Evolutionary conservation across 2,113 vertebrate species (phyloP), one percentile per base, ranked within the genome.

Genomic region (Cyprinodon tularosa): DNA sequence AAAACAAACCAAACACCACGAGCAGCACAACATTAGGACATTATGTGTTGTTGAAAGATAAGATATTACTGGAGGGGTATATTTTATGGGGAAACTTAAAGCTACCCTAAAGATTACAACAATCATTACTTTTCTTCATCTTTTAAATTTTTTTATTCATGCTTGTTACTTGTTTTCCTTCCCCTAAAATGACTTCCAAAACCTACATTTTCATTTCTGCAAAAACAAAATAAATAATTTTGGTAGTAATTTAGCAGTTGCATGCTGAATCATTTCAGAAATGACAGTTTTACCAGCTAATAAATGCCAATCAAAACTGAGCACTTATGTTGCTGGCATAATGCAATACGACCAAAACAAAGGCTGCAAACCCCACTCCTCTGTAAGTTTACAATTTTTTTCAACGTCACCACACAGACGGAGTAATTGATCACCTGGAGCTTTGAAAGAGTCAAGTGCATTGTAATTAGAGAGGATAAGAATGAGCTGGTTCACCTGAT

Each of bases 381-480:
- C 47, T 10, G 44, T 82, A 74, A 76, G 77, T 87, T 76, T 64
- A 75, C 61, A 73, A 60, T 67, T 47, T 63, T 29, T 72, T 86
- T 85, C 47, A 6, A 65, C 73, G 61, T 66, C 64, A 36, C 64
- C 73, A 78, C 74, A 17, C 83, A 77, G 72, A 79, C 53, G 73
- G 66, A 81, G 67, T 78, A 80, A 87, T 48, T 81, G 71, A 83
- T 80, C 42, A 66, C 67, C 40, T 44, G 29, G 81, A 62, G 77
- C 77, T 87, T 66, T 67, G 38, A 79, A 81, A 80, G 74, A 85
- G 76, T 76, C 74, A 75, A 83, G 80, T 85, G 65, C 80, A 78
- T 71, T 72, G 74, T 85, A 88, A 89, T 89, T 88, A 84, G 64
- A 71, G 69, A 71, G 65, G 76, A 86, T 85, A 78, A 63, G 77